Evolutionary conservation across 2,888 invertebrate species (phyloP), one percentile per base, ranked within the genome.

Genomic region (Luffia ferchaultella): DNA sequence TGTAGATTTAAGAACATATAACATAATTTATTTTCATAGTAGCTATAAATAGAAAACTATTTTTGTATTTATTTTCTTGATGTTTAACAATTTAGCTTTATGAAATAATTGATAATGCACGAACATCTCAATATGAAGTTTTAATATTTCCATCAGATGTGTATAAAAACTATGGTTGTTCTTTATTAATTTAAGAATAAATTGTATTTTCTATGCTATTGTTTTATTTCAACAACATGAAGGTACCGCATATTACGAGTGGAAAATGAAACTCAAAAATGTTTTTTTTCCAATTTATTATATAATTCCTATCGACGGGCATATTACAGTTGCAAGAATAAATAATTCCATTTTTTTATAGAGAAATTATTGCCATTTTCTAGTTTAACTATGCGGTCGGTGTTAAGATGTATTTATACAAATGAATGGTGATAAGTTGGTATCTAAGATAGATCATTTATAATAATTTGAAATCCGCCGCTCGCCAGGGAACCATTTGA

Each of bases 311-410:
- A 80, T 79, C 69, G 76, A 76, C 74, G 73, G 76, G 74, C 78
- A 75, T 76, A 76, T 70, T 78, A 82, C 75, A 79, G 75, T 73
- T 76, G 75, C 73, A 77, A 80, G 76, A 79, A 77, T 76, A 77
- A 71, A 73, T 72, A 73, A 73, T 70, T 68, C 54, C 62, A 61
- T 64, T 67, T 65, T 67, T 62, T 60, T 70, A 68, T 30, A 30
- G 30, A 30, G 65, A 71, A 66, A 70, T 63, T 65, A 68, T 66
- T 70, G 67, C 67, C 62, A 63, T 64, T 58, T 58, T 55, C n/a
- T 3, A n/a, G 30, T 30, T 30, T 30, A 30, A 30, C 30, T 30
- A 30, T 30, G n/a, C n/a, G n/a, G n/a, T n/a, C n/a, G n/a, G n/a
- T n/a, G n/a, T n/a, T n/a, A n/a, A n/a, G n/a, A n/a, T n/a, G n/a